Percentiles rank a stretch among this genome's conserved stretches.
These are phyloP conservation scores for Oligia latruncula DNA, from an alignment of 2,888 invertebrate genomes.

Conservation along the genomic window DNA sequence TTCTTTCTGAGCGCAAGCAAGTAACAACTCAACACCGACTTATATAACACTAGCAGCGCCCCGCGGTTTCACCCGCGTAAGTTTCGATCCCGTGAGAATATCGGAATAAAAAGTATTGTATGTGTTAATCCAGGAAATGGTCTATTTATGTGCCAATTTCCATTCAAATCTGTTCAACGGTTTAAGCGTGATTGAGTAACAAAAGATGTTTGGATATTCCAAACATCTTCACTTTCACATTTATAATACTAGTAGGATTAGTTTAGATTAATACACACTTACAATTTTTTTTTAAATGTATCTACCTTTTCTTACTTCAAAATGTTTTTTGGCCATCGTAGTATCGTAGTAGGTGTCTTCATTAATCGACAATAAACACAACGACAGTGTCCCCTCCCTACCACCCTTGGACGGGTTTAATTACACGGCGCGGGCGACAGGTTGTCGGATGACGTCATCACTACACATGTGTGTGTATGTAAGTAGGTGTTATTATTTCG, in stretches of 20 bases:
- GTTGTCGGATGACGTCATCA: conserved; percentile 89
- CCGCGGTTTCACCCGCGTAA: too few species aligned
- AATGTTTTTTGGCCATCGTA: neutral
- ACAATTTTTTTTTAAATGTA: neutral
- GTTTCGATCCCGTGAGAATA: too few species aligned
- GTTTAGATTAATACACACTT: neutral
- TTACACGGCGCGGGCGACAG: conserved; percentile 89
- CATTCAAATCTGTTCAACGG: too few species aligned
- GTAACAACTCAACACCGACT: neutral
- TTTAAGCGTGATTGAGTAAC: too few species aligned
- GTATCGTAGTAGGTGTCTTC: neutral
- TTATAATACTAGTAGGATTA: neutral
- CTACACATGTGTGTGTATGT: conserved; percentile 74
- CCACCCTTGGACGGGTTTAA: conserved; percentile 85
- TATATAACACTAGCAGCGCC: too few species aligned
- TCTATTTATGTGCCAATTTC: too few species aligned
- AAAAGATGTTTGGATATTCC: too few species aligned
- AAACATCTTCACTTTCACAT: too few species aligned
- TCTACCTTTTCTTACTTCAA: neutral
- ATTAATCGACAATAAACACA: conserved; percentile 45
- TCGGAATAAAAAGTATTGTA: too few species aligned
- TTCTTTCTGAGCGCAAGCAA: neutral
- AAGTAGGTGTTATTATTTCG: conserved; percentile 65
- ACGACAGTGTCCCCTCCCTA: conserved; percentile 75
- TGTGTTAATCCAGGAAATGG: too few species aligned